A percentile compares a stretch with the other conserved stretches of the same genome.
Conservation (phyloP, 2,797 vertebrate genomes). For the Chelon labrosus region DNA sequence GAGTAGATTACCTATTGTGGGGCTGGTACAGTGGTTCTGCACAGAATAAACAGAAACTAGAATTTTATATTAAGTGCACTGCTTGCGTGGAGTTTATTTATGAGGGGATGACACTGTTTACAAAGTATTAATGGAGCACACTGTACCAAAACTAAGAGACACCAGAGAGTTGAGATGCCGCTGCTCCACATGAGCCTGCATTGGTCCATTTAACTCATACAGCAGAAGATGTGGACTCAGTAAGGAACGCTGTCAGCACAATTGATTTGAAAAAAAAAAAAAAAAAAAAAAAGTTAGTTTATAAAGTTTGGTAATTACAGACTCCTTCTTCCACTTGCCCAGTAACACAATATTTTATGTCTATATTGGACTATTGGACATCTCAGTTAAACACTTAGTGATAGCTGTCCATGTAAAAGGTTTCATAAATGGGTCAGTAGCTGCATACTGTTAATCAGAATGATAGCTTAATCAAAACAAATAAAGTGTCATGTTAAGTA, state of each 20-base stretch:
- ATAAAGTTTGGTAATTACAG: slow-evolving; percentile 13
- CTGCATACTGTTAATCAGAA: no score
- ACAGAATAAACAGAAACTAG: slow-evolving; percentile 13
- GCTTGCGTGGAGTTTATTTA: slow-evolving; percentile 27
- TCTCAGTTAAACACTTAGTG: neutral
- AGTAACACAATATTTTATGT: neutral
- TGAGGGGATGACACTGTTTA: slow-evolving; percentile 40
- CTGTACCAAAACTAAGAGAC: slow-evolving; percentile 25
- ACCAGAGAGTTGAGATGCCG: slow-evolving; percentile 11
- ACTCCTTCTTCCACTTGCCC: neutral
- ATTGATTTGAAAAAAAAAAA: neutral
- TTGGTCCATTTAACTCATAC: slow-evolving; percentile 43
- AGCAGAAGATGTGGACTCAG: slow-evolving; percentile 8
- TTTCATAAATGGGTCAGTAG: neutral
- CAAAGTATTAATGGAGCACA: slow-evolving; percentile 44
- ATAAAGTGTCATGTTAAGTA: neutral
- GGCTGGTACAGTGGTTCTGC: slow-evolving; percentile 17
- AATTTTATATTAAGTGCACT: slow-evolving; percentile 7
- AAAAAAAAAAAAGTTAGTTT: slow-evolving; percentile 9
- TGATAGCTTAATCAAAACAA: neutral
- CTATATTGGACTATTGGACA: neutral
- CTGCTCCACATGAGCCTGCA: slow-evolving; percentile 27
- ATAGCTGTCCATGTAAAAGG: neutral
- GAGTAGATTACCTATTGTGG: slow-evolving; percentile 15
- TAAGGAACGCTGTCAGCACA: slow-evolving; percentile 32